Evolutionary conservation across 1,140 invertebrate genomes (phyloP).

Genomic region (Ephestia elutella): DNA sequence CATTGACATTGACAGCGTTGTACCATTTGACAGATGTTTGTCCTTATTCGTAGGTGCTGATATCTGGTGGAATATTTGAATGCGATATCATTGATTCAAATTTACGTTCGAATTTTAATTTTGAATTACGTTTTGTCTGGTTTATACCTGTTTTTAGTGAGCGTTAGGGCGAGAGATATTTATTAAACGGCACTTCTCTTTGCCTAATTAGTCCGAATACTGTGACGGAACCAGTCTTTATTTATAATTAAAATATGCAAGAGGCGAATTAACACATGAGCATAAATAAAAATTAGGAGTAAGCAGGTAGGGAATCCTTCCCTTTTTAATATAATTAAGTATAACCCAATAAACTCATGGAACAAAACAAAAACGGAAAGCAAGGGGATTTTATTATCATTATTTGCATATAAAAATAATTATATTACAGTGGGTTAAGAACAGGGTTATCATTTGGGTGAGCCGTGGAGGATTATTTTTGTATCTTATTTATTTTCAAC

Average conservation of each 20-base stretch:
- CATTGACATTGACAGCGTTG: too few relatives aligned
- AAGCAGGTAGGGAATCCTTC: constrained; percentile 21
- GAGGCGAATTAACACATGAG: constrained; percentile 25
- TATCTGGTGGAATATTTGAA: too few relatives aligned
- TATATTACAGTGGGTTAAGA: constrained; percentile 34
- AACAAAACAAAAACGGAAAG: constrained; percentile 32
- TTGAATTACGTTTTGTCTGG: too few relatives aligned
- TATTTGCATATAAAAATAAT: constrained; percentile 49
- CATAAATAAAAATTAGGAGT: constrained; percentile 36
- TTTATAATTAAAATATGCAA: constrained; percentile 28
- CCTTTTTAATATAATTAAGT: constrained; percentile 36
- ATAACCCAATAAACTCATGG: constrained; percentile 35
- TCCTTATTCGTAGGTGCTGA: too few relatives aligned
- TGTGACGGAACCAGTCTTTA: neutral
- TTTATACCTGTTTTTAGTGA: too few relatives aligned
- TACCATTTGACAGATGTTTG: too few relatives aligned
- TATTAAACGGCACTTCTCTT: too few relatives aligned
- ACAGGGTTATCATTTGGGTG: neutral
- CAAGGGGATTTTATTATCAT: constrained; percentile 41
- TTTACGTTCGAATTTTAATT: too few relatives aligned
- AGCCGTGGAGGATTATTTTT: neutral
- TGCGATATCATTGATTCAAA: too few relatives aligned
- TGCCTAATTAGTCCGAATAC: too few relatives aligned
- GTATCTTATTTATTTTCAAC: neutral
- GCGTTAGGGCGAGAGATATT: too few relatives aligned